phyloP scores from a whole-genome alignment of 2,797 vertebrate genomes.

The Thalassophryne amazonica region DNA sequence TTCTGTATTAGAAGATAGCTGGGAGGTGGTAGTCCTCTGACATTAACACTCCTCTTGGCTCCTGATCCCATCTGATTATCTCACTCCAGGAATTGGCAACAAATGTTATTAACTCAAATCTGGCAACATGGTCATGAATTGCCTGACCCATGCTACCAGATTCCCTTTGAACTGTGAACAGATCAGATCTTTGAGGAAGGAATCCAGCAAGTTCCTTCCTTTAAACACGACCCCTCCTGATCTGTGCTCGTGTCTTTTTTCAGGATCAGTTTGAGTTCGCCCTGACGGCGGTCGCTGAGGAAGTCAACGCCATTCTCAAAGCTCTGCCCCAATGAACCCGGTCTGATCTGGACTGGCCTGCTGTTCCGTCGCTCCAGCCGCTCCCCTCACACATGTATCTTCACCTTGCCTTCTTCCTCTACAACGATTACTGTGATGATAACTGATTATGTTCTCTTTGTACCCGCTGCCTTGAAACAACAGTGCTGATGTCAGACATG shows the following conservation, averaged over 20 bases:
- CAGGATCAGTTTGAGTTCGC: constrained; percentile 99
- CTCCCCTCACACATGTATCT: neutral
- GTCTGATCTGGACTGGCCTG: neutral
- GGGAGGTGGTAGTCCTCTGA: too few relatives aligned
- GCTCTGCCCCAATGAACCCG: constrained; percentile 88
- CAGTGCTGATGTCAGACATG: constrained; percentile 23
- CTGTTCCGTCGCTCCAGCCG: neutral
- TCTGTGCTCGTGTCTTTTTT: neutral
- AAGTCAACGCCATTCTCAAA: constrained; percentile 96
- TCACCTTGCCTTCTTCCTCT: constrained; percentile 14
- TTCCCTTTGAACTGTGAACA: too few relatives aligned
- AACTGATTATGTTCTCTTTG: constrained; percentile 5
- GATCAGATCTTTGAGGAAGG: too few relatives aligned
- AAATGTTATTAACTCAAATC: too few relatives aligned
- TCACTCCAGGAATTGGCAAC: too few relatives aligned
- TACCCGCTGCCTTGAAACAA: constrained; percentile 8
- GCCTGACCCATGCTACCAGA: too few relatives aligned
- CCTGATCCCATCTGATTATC: too few relatives aligned
- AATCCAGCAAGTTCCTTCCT: too few relatives aligned
- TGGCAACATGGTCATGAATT: too few relatives aligned
- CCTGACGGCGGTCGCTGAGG: constrained; percentile 92
- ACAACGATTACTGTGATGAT: constrained; percentile 12
- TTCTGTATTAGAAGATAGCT: too few relatives aligned
- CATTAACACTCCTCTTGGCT: too few relatives aligned
- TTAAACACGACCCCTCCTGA: neutral